phyloP scores from a whole-genome alignment of 2,797 vertebrate genomes.

The Megalops cyprinoides region DNA sequence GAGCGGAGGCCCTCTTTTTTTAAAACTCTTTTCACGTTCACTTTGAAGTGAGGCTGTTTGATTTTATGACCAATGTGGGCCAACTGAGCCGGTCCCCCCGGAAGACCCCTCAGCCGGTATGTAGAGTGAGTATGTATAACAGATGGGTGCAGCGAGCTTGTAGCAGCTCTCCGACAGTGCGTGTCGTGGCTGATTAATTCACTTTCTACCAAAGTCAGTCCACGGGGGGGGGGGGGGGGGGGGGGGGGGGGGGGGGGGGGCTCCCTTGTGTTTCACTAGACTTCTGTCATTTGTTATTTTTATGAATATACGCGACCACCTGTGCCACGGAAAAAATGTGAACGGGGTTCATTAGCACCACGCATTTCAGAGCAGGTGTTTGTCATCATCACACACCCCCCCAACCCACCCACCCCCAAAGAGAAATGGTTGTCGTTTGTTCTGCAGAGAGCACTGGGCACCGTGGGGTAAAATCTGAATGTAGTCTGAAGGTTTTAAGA shows the following conservation, averaged over 20 bases:
- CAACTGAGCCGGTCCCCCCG: background rate
- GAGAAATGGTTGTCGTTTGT: conserved; percentile 33
- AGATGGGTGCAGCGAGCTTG: background rate
- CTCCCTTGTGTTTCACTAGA: background rate
- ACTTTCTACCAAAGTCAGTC: background rate
- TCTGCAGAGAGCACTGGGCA: background rate
- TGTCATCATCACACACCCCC: too few relatives aligned
- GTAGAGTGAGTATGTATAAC: background rate
- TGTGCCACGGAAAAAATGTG: background rate
- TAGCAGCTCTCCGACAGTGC: background rate
- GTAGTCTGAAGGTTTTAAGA: conserved; percentile 15
- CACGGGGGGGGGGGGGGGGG: too few relatives aligned
- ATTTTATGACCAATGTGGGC: background rate
- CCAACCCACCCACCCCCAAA: background rate
- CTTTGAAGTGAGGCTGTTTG: background rate
- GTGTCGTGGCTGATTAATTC: background rate
- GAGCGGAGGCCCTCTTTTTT: too few relatives aligned
- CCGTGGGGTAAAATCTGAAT: conserved; percentile 8
- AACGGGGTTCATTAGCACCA: background rate
- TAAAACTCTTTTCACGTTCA: background rate
- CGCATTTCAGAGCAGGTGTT: conserved; percentile 61
- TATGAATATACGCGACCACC: background rate
- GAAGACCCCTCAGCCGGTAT: background rate
- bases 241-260: too few relatives aligned
- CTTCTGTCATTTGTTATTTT: too few relatives aligned